phyloP scores from a whole-genome alignment of 2,888 invertebrate genomes.

The Synergus umbraculus region DNA sequence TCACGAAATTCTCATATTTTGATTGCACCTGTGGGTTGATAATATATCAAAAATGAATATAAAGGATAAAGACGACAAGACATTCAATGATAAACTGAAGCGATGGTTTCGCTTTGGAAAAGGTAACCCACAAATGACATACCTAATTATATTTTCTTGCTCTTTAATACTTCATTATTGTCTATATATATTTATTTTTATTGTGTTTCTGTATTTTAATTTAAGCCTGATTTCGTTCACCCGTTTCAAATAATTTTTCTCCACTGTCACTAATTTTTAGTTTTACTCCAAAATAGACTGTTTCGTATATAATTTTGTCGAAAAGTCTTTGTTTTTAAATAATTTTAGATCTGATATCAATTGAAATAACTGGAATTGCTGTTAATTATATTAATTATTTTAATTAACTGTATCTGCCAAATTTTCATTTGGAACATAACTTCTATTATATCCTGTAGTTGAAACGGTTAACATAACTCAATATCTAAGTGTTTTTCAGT shows the following conservation, averaged over 20 bases:
- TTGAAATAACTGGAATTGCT: not conserved
- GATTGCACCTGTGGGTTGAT: slow-evolving; percentile 42
- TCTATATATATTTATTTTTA: slow-evolving; percentile 39
- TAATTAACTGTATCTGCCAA: not conserved
- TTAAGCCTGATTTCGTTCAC: not conserved
- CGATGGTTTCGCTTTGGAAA: slow-evolving; percentile 85
- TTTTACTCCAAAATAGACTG: not conserved
- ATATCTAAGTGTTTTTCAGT: not conserved
- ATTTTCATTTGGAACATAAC: not conserved
- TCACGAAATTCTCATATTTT: slow-evolving; percentile 51
- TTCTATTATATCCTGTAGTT: too few relatives aligned
- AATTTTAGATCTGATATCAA: not conserved
- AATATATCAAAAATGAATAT: slow-evolving; percentile 80
- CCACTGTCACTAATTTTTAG: not conserved
- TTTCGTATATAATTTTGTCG: not conserved
- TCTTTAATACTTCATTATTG: slow-evolving; percentile 46
- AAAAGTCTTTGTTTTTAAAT: not conserved
- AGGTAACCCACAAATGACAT: slow-evolving; percentile 65
- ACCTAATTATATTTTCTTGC: slow-evolving; percentile 45
- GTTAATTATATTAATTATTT: too few relatives aligned
- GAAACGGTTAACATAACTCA: not conserved
- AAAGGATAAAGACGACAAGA: slow-evolving; percentile 84
- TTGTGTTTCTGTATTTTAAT: not conserved
- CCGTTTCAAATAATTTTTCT: not conserved
- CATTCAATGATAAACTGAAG: slow-evolving; percentile 86